Base-by-base conservation (phyloP, 1,140 invertebrate species). In the Colletes latitarsis region DNA sequence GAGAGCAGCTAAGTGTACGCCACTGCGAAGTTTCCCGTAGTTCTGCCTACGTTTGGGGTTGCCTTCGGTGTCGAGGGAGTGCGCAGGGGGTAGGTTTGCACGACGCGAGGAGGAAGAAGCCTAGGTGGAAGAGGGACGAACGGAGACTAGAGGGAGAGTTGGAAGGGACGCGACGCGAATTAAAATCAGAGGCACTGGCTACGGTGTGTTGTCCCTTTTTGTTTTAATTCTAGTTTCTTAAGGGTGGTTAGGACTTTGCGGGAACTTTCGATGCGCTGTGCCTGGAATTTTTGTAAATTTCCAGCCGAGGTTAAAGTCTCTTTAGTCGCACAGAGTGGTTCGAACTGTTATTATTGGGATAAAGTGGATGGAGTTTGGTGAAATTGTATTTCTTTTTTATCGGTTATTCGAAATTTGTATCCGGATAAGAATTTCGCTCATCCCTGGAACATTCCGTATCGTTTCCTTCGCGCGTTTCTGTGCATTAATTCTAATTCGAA, bases 1-100 rank as follows among this genome's bases (percentile, higher is more conserved):
- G 62, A 43, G 8, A 71, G 64, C 75, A 62, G 67, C 70, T 74
- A 75, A 84, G 74, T 78, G 70, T 78, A 82, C 73, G 73, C 57
- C 52, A 73, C 57, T 71, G 19, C 49, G 77, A 86, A 85, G 75
- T 87, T 86, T 82, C 63, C 71, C 72, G 75, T 77, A 83, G 81
- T 85, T 82, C 39, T 69, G 57, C 46, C 67, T 71, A 71, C 67
- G 67, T 62, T 62, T 8, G n/a, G 46, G 67, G 55, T 78, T 71
- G 39, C 21, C 8, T 21, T 62, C 43, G 39, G 21, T 19, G 67
- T 49, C 66, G 46, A 41, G 46, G 6, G 46, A 21, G 68, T 62
- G 67, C 14, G 2, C 19, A 5, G 53, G 74, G 74, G 74, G 64
- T 68, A 68, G 64, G 64, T 57, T 58, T 46, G 64, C 53, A 17